Base-by-base conservation (phyloP, 2,888 invertebrate species). In the Melinaea marsaeus region DNA sequence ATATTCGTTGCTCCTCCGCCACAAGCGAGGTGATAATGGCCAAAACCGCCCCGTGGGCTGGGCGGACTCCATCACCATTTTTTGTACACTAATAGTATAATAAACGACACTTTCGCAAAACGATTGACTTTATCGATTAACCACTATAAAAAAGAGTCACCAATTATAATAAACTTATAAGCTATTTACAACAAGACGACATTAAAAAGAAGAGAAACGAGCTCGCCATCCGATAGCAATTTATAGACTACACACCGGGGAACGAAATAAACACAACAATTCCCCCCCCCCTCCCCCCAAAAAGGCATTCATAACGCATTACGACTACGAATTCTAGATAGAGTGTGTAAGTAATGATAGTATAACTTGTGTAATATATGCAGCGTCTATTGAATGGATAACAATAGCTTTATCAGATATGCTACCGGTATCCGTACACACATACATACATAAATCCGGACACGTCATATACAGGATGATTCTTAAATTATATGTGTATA, bases 21-120 rank as follows among this genome's bases (percentile, higher is more conserved):
- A 90, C 22, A 90, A 74, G 9, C 88, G 83, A 33, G 90, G 90
- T 47, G 90, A 90, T 22, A 90, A 76, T 37, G 90, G 90, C 90
- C 90, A 90, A 68, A 90, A 88, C 34, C 87, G 83, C 75, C 86
- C 86, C 65, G 78, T 80, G 70, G 81, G 83, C 67, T 86, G 84
- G 57, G 84, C 78, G 67, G 88, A 80, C 83, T 90, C 90, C 88
- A 90, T 88, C 71, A 90, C 88, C 90, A 90, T 90, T 80, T 84
- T 87, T 59, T 58, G 58, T 55, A 59, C 61, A 66, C 66, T 64
- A 35, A 56, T 46, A 22, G 47, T 51, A 13, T 42, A 51, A 9
- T 32, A 51, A 51, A 32, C 11, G 7, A 5, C 51, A 51, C 51
- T 51, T 32, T 32, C 9, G 22, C 48, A 48, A 9, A 32, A 68